phyloP scores from a whole-genome alignment of 2,797 vertebrate genomes.

The Semotilus atromaculatus region DNA sequence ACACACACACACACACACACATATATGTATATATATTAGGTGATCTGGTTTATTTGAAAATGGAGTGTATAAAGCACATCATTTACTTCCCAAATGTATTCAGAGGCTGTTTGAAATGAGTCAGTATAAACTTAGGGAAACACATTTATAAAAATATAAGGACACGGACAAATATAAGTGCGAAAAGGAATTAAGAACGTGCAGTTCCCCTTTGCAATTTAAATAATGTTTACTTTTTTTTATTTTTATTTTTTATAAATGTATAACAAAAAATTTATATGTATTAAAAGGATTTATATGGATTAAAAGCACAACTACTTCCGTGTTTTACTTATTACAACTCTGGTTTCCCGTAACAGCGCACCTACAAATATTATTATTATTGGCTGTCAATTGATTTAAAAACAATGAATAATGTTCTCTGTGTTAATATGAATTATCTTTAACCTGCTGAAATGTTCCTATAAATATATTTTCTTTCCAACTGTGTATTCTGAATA shows the following conservation, averaged over 20 bases:
- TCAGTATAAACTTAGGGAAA: neutral
- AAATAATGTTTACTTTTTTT: neutral
- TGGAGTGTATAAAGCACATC: neutral
- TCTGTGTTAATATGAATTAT: no score
- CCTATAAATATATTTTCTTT: no score
- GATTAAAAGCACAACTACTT: no score
- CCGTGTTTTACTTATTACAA: no score
- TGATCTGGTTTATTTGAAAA: neutral
- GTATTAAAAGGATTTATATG: neutral
- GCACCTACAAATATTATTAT: no score
- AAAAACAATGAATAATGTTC: no score
- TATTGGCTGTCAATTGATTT: no score
- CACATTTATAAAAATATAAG: neutral
- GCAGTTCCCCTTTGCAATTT: neutral
- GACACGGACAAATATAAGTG: neutral
- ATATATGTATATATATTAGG: no score
- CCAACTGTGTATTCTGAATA: no score
- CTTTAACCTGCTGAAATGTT: no score
- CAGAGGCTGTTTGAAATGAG: neutral
- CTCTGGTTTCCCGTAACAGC: no score
- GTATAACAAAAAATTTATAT: neutral
- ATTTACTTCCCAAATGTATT: neutral
- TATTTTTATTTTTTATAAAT: neutral
- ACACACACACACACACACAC: no score
- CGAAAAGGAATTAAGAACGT: neutral